Evolutionary conservation across 2,888 invertebrate genomes (phyloP), one percentile per base, ranked within the genome.

Genomic region (Tetropium fuscum): DNA sequence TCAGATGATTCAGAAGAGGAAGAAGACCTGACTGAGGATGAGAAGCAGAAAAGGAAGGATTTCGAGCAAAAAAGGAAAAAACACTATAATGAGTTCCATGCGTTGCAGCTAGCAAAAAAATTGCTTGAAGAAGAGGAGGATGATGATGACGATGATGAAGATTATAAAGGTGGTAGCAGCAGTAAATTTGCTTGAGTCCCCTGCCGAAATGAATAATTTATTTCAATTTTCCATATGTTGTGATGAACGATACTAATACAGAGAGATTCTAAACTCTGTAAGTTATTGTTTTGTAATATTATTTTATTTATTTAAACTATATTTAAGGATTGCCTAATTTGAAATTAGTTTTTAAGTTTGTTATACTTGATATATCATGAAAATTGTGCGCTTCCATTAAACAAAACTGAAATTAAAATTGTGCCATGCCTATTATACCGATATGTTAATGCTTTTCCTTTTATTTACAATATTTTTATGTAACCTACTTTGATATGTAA

Each of bases 61-160:
- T 99, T 99, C 77, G 95, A 97, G 82, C 88, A 90, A 70, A 97
- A 97, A 79, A 87, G 99, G 63, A 98, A 97, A 85, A 90, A 93
- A 73, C 99, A 99, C 78, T 99, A 99, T 83, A 97, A 98, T 82
- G 99, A 99, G 82, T 98, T 94, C 82, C 92, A 96, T 82, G 97
- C 97, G 0, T 90, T 98, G 4, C 93, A 95, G 81, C 82, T 97
- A 76, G 97, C 97, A 16, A 87, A 95, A 71, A 93, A 97, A 81
- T 84, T 97, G 67, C 88, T 97, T 84, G 90, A 94, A 69, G 93
- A 96, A 77, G 97, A 97, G 57, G 92, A 93, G 19, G 94, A 94
- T 1, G 94, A 94, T 0, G 93, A 92, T 1, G 79, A 79, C 2
- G 75, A 78, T n/a, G 72, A 74, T 8, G 58, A 59, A 13, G n/a